phyloP scores from a whole-genome alignment of 1,140 invertebrate genomes.

The Schlechtendalia chinensis region DNA sequence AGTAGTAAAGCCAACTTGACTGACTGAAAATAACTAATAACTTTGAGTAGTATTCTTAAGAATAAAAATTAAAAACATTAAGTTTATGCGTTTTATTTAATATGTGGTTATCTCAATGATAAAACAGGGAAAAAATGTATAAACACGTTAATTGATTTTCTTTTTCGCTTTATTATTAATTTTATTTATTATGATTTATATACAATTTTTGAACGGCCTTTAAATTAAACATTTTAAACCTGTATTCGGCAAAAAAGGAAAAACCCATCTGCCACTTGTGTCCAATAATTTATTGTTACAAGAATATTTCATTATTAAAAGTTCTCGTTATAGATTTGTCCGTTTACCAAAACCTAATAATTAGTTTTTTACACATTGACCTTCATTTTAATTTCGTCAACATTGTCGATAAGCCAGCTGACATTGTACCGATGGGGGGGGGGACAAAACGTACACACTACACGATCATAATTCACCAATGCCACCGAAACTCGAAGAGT shows the following conservation, averaged over 20 bases:
- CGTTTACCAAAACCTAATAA: slow-evolving; percentile 8
- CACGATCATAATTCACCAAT: slow-evolving; percentile 39
- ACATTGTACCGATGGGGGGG: slow-evolving; percentile 32
- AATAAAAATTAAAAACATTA: too few species aligned
- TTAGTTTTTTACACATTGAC: slow-evolving; percentile 21
- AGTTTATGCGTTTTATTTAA: too few species aligned
- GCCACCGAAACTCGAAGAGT: slow-evolving; percentile 17
- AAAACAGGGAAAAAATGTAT: too few species aligned
- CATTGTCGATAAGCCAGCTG: slow-evolving; percentile 31
- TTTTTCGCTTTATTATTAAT: not conserved
- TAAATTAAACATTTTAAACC: too few species aligned
- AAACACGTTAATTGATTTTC: too few species aligned
- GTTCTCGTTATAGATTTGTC: not conserved
- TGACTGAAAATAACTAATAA: too few species aligned
- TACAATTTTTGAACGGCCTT: too few species aligned
- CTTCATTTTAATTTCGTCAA: slow-evolving; percentile 48
- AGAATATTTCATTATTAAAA: not conserved
- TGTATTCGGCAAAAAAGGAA: not conserved
- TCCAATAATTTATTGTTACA: not conserved
- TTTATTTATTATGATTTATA: not conserved
- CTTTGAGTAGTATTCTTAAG: too few species aligned
- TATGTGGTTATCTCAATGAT: too few species aligned
- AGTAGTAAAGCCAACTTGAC: too few species aligned
- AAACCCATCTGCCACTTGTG: not conserved
- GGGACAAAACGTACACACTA: not conserved